A percentile compares a stretch with the other conserved stretches of the same genome.
phyloP scores from a whole-genome alignment of 2,888 invertebrate species.

The Drosophila limbata region DNA sequence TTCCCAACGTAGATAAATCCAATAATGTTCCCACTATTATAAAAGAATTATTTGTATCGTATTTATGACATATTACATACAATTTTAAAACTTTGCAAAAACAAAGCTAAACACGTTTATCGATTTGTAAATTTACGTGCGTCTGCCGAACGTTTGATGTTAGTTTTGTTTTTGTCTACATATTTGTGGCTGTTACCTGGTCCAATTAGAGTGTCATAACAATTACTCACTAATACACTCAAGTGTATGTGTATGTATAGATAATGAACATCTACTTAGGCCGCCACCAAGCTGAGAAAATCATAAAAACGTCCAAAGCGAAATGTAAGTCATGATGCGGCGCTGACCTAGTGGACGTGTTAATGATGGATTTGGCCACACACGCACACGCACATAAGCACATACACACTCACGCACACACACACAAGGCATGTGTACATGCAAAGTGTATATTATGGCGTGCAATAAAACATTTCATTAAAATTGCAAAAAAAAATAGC shows the following conservation, averaged over 20 bases:
- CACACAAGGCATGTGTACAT: not conserved
- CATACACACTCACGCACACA: not conserved
- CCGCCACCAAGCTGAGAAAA: conserved; percentile 51
- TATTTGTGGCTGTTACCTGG: conserved; percentile 45
- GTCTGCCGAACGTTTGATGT: conserved; percentile 37
- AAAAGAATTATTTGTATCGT: not conserved
- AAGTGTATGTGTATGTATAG: conserved; percentile 7
- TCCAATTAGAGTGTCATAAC: conserved; percentile 79
- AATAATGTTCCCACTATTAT: too few relatives aligned
- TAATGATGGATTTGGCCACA: conserved; percentile 74
- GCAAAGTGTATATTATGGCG: conserved; percentile 35
- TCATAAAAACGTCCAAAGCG: conserved; percentile 37
- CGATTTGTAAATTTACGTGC: conserved; percentile 65
- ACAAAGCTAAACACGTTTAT: conserved; percentile 40
- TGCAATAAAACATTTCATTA: conserved; percentile 69
- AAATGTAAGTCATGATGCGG: conserved; percentile 65
- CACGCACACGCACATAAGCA: conserved; percentile 10
- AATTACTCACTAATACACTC: conserved; percentile 50
- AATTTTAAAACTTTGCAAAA: conserved; percentile 23
- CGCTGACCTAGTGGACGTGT: conserved; percentile 76
- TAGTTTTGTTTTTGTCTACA: conserved; percentile 7
- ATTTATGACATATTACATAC: not conserved
- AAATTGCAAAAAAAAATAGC: conserved; percentile 47
- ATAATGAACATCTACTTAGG: conserved; percentile 61
- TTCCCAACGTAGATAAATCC: too few relatives aligned